phyloP scores from a whole-genome alignment of 2,113 vertebrate genomes.

The Serranochromis macrocephalus region DNA sequence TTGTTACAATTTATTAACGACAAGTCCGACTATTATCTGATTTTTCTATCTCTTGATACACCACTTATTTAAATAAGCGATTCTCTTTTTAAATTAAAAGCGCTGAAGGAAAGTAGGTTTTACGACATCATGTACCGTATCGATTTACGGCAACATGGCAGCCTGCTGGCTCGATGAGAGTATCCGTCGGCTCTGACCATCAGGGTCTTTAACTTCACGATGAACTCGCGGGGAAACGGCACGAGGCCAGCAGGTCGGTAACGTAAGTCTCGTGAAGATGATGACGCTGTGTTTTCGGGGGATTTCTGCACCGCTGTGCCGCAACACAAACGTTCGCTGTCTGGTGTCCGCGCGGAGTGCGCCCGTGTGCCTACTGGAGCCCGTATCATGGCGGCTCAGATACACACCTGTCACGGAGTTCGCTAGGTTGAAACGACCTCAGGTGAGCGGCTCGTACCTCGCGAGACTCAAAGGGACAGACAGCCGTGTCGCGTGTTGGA shows the following conservation, averaged over 20 bases:
- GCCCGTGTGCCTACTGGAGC: neutral
- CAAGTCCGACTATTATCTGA: neutral
- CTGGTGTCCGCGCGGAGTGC: neutral
- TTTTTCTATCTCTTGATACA: neutral
- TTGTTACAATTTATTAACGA: neutral
- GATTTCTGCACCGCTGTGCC: neutral
- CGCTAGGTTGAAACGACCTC: neutral
- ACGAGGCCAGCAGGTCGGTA: neutral
- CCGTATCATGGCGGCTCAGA: constrained; percentile 19
- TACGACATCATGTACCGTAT: constrained; percentile 6
- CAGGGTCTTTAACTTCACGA: neutral
- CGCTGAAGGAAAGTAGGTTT: neutral
- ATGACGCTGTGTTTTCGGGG: neutral
- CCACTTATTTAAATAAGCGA: neutral
- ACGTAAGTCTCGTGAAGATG: neutral
- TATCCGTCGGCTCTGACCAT: neutral
- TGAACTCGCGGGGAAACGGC: neutral
- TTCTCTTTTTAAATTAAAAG: neutral
- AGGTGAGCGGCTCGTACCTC: neutral
- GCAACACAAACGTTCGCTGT: neutral
- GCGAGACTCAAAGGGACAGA: neutral
- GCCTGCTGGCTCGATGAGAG: neutral
- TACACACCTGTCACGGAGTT: constrained; percentile 6
- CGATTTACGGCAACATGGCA: constrained; percentile 65
- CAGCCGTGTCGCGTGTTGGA: neutral